These are phyloP conservation scores for Drosophila nikananu DNA, from an alignment of 1,140 invertebrate species.

Conservation along the genomic window DNA sequence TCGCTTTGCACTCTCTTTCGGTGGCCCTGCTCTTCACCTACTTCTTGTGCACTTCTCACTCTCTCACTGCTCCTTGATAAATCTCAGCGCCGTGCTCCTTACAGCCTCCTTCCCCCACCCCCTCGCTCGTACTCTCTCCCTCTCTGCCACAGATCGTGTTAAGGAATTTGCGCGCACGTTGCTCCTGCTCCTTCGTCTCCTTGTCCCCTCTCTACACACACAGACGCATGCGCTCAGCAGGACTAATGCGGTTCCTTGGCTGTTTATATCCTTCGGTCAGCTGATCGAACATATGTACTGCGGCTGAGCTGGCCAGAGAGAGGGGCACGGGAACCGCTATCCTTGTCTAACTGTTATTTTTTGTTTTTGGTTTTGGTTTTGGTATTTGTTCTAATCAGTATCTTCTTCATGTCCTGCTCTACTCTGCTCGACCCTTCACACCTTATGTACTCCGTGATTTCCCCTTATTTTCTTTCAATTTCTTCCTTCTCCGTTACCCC, in stretches of 20 bases:
- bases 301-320: slow-evolving; percentile 5
- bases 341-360: slow-evolving; percentile 70
- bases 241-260: slow-evolving; percentile 68
- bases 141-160: slow-evolving; percentile 62
- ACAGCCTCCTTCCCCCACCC: slow-evolving; percentile 46
- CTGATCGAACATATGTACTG: slow-evolving; percentile 74
- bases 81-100: slow-evolving; percentile 61
- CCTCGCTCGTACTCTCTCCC: slow-evolving; percentile 7
- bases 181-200: slow-evolving; percentile 45
- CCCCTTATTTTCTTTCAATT: slow-evolving; percentile 29
- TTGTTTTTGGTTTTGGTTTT: slow-evolving; percentile 11
- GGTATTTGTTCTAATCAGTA: slow-evolving; percentile 71
- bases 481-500: slow-evolving; percentile 20
- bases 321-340: slow-evolving; percentile 46
- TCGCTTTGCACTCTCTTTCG: slow-evolving; percentile 57
- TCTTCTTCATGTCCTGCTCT: slow-evolving; percentile 34
- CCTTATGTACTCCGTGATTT: slow-evolving; percentile 58
- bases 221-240: slow-evolving; percentile 66
- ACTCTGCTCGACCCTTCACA: slow-evolving; percentile 31
- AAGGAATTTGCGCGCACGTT: slow-evolving; percentile 78
- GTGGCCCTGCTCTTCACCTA: slow-evolving; percentile 72
- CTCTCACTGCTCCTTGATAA: slow-evolving; percentile 39
- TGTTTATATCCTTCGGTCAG: slow-evolving; percentile 75
- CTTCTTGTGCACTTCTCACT: slow-evolving; percentile 47
- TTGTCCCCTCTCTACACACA: slow-evolving; percentile 58